phyloP scores from a whole-genome alignment of 2,888 invertebrate species.

The Drosophila infuscata region DNA sequence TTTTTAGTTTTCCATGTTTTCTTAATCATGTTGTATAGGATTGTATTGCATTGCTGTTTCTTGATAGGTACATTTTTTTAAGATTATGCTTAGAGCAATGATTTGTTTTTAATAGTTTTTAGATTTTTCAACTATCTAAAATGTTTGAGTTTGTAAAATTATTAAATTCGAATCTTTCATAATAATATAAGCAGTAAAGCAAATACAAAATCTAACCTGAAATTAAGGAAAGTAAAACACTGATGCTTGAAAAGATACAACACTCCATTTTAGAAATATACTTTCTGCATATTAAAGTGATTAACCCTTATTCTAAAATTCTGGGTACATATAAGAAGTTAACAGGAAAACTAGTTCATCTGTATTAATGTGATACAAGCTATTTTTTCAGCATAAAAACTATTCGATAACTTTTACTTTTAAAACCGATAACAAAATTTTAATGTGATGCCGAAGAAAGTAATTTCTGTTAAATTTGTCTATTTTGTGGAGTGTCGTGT shows the following conservation, averaged over 20 bases:
- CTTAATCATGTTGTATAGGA: neutral
- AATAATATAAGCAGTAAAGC: neutral
- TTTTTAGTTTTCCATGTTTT: neutral
- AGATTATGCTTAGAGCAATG: neutral
- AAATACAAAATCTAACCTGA: neutral
- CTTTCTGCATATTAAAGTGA: neutral
- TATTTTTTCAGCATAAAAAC: no score
- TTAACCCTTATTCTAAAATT: neutral
- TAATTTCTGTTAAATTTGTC: neutral
- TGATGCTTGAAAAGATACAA: neutral
- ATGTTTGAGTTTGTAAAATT: neutral
- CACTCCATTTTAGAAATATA: neutral
- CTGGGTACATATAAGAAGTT: neutral
- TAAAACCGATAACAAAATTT: neutral
- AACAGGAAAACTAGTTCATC: neutral
- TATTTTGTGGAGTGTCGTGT: slow-evolving; percentile 15
- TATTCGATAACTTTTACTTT: neutral
- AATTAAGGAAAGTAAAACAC: neutral
- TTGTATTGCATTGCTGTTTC: neutral
- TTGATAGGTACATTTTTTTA: neutral
- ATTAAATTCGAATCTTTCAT: neutral
- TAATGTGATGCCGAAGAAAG: neutral
- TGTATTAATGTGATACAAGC: neutral
- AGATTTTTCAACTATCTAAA: neutral
- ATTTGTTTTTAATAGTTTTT: no score